Conservation (phyloP, 2,888 invertebrate genomes). For the Apodemia mormo region DNA sequence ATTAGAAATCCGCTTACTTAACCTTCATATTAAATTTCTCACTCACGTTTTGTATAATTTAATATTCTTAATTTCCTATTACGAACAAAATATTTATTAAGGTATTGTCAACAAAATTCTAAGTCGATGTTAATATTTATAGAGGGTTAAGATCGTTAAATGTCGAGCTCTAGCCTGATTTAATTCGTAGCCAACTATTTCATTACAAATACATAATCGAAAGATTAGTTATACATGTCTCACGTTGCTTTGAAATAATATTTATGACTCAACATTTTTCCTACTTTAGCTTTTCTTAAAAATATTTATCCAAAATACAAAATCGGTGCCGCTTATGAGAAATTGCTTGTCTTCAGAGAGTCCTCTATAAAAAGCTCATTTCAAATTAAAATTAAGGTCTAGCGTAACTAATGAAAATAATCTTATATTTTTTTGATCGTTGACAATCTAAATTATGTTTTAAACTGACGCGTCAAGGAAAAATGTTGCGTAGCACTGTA, state of each 20-base stretch:
- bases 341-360: slow-evolving; percentile 72
- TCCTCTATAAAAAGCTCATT: slow-evolving; percentile 79
- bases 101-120: slow-evolving; percentile 20
- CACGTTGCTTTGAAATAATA: slow-evolving; percentile 59
- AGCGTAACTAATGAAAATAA: slow-evolving; percentile 63
- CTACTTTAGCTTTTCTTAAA: slow-evolving; percentile 66
- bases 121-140: slow-evolving; percentile 33
- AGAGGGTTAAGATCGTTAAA: slow-evolving; percentile 23
- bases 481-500: slow-evolving; percentile 42
- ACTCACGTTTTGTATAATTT: slow-evolving; percentile 21
- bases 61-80: slow-evolving; percentile 10
- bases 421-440: slow-evolving; percentile 50
- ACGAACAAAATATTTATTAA: slow-evolving; percentile 9
- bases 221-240: slow-evolving; percentile 75
- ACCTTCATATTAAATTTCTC: slow-evolving; percentile 39
- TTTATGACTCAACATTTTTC: slow-evolving; percentile 70
- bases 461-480: slow-evolving; percentile 40
- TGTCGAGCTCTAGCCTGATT: slow-evolving; percentile 30
- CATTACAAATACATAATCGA: slow-evolving; percentile 57
- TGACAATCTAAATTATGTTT: slow-evolving; percentile 45
- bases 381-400: slow-evolving; percentile 81
- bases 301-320: slow-evolving; percentile 76
- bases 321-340: slow-evolving; percentile 80
- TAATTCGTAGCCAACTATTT: slow-evolving; percentile 36
- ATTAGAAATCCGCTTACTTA: slow-evolving; percentile 47